phyloP scores from a whole-genome alignment of 2,113 vertebrate genomes.

The Gobiocypris rarus region DNA sequence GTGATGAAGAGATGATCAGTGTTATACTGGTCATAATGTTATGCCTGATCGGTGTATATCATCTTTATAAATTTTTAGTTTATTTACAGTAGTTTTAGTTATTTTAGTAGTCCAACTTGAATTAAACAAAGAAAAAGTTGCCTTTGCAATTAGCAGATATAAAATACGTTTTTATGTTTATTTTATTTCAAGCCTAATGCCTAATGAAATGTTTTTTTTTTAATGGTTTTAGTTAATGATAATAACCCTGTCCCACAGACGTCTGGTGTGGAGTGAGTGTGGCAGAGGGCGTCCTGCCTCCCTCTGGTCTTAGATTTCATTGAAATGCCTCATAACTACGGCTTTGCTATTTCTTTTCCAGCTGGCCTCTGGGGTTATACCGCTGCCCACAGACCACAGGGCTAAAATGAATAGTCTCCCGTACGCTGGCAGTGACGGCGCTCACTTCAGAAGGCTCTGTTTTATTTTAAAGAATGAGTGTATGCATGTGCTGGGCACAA shows the following conservation, averaged over 20 bases:
- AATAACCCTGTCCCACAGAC: neutral
- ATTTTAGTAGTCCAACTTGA: no score
- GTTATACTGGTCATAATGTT: no score
- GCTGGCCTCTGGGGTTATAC: neutral
- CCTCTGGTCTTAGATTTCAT: neutral
- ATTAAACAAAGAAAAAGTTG: no score
- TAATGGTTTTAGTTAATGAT: neutral
- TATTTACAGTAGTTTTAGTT: no score
- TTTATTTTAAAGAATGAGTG: neutral
- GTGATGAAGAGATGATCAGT: no score
- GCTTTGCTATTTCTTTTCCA: neutral
- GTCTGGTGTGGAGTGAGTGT: neutral
- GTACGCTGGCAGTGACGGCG: neutral
- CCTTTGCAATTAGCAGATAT: no score
- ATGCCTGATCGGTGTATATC: no score
- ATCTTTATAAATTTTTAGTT: no score
- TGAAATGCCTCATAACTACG: constrained; percentile 3
- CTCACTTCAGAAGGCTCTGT: neutral
- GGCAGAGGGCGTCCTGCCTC: neutral
- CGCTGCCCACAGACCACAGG: constrained; percentile 4
- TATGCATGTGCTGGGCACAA: constrained; percentile 11
- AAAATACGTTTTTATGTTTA: no score
- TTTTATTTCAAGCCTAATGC: no score
- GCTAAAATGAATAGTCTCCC: constrained; percentile 15
- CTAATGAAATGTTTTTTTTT: neutral